A percentile compares a stretch with the other conserved stretches of the same genome.
These are phyloP conservation scores for Sander lucioperca DNA, from an alignment of 2,113 vertebrate species.

Conservation along the genomic window DNA sequence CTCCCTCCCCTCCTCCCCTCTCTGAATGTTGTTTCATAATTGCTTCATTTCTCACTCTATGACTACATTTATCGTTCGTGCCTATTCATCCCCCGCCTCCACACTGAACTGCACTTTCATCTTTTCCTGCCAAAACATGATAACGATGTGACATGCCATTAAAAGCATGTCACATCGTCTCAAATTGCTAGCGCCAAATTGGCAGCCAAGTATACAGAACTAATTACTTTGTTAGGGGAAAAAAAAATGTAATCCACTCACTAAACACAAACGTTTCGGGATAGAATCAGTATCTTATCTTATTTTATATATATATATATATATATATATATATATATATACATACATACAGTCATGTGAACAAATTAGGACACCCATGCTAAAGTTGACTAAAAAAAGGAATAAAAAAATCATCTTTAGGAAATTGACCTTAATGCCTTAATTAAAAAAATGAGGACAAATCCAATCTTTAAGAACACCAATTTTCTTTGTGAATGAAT, in stretches of 20 bases:
- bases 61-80: slow-evolving; percentile 21
- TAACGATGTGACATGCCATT: neutral
- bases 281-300: too few relatives aligned
- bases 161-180: slow-evolving; percentile 14
- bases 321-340: too few relatives aligned
- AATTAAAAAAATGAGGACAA: too few relatives aligned
- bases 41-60: slow-evolving; percentile 32
- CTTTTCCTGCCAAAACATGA: slow-evolving; percentile 16
- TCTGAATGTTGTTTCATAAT: slow-evolving; percentile 28
- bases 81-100: slow-evolving; percentile 34
- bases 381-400: too few relatives aligned
- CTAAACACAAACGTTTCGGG: neutral
- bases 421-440: too few relatives aligned
- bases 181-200: slow-evolving; percentile 1
- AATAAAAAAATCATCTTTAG: too few relatives aligned
- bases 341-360: too few relatives aligned
- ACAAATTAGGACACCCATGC: too few relatives aligned
- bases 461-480: too few relatives aligned
- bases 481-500: too few relatives aligned
- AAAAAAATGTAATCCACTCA: neutral
- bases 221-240: slow-evolving; percentile 11
- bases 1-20: neutral
- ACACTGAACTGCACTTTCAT: slow-evolving; percentile 9
- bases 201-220: neutral
- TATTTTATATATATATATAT: too few relatives aligned